Evolutionary conservation across 2,797 vertebrate species (phyloP).

Genomic region (Nothura maculosa): DNA sequence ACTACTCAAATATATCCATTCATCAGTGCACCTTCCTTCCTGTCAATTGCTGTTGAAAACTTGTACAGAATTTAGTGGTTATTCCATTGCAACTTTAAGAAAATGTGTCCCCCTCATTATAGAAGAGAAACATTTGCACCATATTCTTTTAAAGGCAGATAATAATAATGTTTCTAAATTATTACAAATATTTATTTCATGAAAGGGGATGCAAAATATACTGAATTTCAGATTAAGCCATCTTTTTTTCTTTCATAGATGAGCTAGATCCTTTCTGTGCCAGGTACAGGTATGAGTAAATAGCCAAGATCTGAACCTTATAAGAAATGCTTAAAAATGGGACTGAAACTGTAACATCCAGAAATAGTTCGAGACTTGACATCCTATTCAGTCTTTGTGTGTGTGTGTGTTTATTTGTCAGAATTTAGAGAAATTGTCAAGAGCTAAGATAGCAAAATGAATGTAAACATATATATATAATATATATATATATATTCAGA

Average conservation of each 20-base stretch:
- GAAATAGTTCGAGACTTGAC: neutral
- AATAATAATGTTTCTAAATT: constrained; percentile 30
- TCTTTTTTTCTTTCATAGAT: constrained; percentile 11
- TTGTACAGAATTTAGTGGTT: constrained; percentile 29
- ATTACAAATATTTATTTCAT: constrained; percentile 34
- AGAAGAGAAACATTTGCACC: constrained; percentile 62
- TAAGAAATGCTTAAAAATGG: neutral
- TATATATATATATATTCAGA: neutral
- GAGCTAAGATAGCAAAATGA: neutral
- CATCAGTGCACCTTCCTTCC: neutral
- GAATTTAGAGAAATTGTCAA: neutral
- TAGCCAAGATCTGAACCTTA: neutral
- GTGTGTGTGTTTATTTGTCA: neutral
- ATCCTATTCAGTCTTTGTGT: neutral
- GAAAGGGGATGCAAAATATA: neutral
- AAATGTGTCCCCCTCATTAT: constrained; percentile 60
- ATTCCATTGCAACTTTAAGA: constrained; percentile 29
- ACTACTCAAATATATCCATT: neutral
- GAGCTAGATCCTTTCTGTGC: neutral
- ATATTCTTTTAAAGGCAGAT: constrained; percentile 25
- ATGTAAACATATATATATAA: neutral
- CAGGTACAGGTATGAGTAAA: constrained; percentile 1
- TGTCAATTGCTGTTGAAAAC: neutral
- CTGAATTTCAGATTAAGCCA: constrained; percentile 34
- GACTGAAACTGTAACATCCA: neutral